Base-by-base conservation (phyloP, 2,888 invertebrate species). In the Rhamnusium bicolor region DNA sequence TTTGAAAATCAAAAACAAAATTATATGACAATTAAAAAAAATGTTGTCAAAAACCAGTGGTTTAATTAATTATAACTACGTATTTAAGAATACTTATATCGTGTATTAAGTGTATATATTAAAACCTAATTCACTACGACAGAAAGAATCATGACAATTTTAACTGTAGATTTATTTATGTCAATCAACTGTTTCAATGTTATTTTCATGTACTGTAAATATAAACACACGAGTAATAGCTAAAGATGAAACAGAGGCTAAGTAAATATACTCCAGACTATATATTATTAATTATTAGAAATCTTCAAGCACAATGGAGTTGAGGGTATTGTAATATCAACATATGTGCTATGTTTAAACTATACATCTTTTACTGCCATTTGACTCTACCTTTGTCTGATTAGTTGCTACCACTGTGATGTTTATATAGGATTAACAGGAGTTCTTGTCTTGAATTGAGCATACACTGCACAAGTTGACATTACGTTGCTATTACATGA, bases 391-490 rank as follows among this genome's bases (percentile, higher is more conserved):
- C 27, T 54, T 54, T 54, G 54, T 54, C 21, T n/a, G n/a, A 19
- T 54, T 54, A 12, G 24, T 54, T 24, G 54, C 54, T 54, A 24
- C 6, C 54, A 7, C 14, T 24, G 54, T 21, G 21, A 54, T 24
- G 12, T 54, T 3, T 54, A 54, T 21, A 24, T 6, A 24, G 51
- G 24, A 54, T 54, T 54, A 27, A 54, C 54, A 54, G 24, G n/a
- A 54, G 24, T 21, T 54, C 24, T n/a, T 54, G 54, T 53, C 27
- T 54, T 14, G 54, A 54, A 54, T 21, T 24, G 54, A 54, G 24
- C 54, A 54, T 54, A 10, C n/a, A n/a, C 12, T 21, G 54, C 27
- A 21, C 54, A 54, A 12, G 12, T 54, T 21, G 3, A 53, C 19
- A 21, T 54, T 54, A 54, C 54, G n/a, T 54, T 21, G 54, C 24